Percentiles rank a stretch among this genome's conserved stretches.
These are phyloP conservation scores for Cyanoramphus novaezelandiae DNA, from an alignment of 2,113 vertebrate species.

Conservation along the genomic window DNA sequence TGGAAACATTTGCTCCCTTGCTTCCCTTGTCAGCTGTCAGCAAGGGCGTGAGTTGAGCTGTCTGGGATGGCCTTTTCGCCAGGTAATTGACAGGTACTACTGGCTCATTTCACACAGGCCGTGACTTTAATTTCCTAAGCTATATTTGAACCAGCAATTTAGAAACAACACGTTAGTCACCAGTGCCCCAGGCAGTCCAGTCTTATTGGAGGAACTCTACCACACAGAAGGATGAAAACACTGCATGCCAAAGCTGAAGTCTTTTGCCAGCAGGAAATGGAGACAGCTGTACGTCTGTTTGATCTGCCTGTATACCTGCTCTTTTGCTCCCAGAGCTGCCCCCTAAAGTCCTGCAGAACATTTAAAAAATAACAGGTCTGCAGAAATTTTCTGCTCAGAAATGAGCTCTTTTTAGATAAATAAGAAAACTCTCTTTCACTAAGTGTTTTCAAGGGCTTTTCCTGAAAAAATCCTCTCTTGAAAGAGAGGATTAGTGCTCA, in stretches of 20 bases:
- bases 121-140: neutral
- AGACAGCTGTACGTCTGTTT: accelerated
- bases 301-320: neutral
- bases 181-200: neutral
- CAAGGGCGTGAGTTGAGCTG: neutral
- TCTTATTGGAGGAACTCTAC: accelerated
- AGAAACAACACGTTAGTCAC: neutral
- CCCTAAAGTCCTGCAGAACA: neutral
- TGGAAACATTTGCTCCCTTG: neutral
- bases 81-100: neutral
- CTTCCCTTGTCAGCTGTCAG: neutral
- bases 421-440: neutral
- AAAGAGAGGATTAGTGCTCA: neutral
- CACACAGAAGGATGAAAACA: neutral
- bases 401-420: neutral
- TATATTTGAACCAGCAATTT: slow-evolving; percentile 4
- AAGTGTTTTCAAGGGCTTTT: neutral
- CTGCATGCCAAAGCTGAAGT: neutral
- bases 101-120: neutral
- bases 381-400: neutral
- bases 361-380: neutral
- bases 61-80: neutral
- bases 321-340: neutral
- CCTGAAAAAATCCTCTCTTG: neutral
- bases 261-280: neutral